Conservation (phyloP, 2,888 invertebrate species). For the Zygogramma bicolorata region DNA sequence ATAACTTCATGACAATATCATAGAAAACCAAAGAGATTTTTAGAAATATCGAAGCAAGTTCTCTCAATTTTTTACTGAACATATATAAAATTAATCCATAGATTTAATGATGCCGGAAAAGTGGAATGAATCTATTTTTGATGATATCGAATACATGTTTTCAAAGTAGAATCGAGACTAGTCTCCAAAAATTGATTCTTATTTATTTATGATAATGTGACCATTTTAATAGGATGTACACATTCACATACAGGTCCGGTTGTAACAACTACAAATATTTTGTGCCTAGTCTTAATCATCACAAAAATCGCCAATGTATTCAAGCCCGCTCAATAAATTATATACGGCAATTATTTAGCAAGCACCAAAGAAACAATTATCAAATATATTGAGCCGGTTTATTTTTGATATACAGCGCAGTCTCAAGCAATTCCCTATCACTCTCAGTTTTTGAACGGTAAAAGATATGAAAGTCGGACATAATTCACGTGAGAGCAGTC, state of each 20-base stretch:
- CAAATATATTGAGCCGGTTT: no score
- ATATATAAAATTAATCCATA: background rate
- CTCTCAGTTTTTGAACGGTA: no score
- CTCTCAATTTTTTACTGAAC: background rate
- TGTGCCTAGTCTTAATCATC: background rate
- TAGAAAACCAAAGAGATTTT: no score
- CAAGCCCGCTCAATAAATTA: background rate
- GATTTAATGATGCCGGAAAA: background rate
- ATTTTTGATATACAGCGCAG: no score
- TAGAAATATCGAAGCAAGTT: background rate
- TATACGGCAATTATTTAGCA: no score
- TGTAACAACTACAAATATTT: background rate
- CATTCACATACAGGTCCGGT: background rate
- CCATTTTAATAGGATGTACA: constrained; percentile 27
- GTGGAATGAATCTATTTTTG: background rate
- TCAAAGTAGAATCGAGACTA: constrained; percentile 25
- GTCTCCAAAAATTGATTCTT: constrained; percentile 21
- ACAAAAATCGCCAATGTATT: background rate
- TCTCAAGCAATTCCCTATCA: no score
- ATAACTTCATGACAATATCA: no score
- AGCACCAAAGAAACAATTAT: no score
- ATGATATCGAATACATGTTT: constrained; percentile 16
- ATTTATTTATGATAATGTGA: constrained; percentile 36
- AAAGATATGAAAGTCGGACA: no score
- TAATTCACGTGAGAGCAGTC: no score